Percentiles rank a stretch among this genome's conserved stretches.
phyloP scores from a whole-genome alignment of 2,797 vertebrate genomes.

The Onychomys arenicola region DNA sequence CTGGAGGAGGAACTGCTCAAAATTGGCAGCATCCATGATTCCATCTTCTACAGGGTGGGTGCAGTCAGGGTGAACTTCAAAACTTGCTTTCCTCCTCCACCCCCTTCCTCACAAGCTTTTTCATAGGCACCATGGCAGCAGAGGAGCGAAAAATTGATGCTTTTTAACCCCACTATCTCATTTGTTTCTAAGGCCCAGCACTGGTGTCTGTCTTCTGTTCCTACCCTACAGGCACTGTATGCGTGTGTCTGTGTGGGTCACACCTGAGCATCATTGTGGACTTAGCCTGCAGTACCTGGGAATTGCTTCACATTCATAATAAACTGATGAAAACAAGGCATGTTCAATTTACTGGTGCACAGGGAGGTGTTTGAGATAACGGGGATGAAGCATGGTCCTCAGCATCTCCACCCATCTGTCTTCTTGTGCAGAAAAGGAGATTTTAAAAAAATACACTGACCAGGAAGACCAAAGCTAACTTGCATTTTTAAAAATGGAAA shows the following conservation, averaged over 20 bases:
- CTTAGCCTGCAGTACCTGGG: neutral
- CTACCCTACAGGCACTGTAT: neutral
- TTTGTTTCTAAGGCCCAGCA: neutral
- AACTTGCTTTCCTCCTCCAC: too few relatives aligned
- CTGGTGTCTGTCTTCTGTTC: neutral
- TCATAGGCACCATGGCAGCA: neutral
- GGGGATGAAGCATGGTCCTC: neutral
- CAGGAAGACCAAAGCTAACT: neutral
- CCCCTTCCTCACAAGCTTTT: neutral
- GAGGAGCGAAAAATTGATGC: neutral
- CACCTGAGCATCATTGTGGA: neutral
- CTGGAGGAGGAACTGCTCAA: too few relatives aligned
- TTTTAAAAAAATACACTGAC: neutral
- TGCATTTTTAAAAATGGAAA: neutral
- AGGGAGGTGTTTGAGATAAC: neutral
- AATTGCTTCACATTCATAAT: neutral
- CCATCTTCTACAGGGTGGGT: too few relatives aligned
- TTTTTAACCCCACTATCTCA: neutral
- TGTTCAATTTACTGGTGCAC: neutral
- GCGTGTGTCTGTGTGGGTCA: neutral
- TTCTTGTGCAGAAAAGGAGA: neutral
- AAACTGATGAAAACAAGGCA: neutral
- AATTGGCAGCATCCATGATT: too few relatives aligned
- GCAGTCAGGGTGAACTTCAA: too few relatives aligned
- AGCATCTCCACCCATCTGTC: neutral